Conservation (phyloP, 1,140 invertebrate species). For the Drosophila teissieri region DNA sequence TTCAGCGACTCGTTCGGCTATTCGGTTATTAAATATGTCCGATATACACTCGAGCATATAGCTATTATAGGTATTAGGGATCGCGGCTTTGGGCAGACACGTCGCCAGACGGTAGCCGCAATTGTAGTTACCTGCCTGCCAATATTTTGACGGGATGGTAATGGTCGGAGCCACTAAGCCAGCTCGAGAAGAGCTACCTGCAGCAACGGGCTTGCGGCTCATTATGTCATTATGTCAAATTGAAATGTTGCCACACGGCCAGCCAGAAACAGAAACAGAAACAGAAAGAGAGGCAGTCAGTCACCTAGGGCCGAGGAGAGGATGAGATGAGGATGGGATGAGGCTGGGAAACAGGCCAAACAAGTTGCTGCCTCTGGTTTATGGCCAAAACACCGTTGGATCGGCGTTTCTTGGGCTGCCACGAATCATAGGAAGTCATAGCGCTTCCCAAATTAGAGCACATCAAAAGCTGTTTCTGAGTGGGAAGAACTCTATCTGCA, state of each 20-base stretch:
- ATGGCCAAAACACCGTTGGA: slow-evolving; percentile 35
- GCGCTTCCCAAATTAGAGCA: slow-evolving; percentile 8
- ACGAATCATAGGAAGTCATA: slow-evolving; percentile 18
- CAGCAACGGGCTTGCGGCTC: slow-evolving; percentile 46
- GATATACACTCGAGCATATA: too few relatives aligned
- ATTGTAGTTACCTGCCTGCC: slow-evolving; percentile 58
- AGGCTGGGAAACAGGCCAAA: slow-evolving; percentile 48
- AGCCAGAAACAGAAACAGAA: slow-evolving; percentile 6
- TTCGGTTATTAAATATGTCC: slow-evolving; percentile 24
- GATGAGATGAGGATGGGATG: not conserved
- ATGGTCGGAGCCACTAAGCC: slow-evolving; percentile 30
- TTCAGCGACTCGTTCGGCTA: slow-evolving; percentile 45
- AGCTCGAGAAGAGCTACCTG: slow-evolving; percentile 24
- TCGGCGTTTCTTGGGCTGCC: not conserved
- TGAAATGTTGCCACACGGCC: slow-evolving; percentile 76
- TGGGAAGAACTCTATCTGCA: too few relatives aligned
- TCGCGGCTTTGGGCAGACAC: slow-evolving; percentile 5
- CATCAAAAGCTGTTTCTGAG: slow-evolving; percentile 9
- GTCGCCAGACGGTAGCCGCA: slow-evolving; percentile 71
- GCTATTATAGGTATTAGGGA: slow-evolving; percentile 6
- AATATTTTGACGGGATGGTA: slow-evolving; percentile 51
- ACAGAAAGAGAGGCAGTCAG: slow-evolving; percentile 5
- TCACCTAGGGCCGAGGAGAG: not conserved
- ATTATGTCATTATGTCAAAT: slow-evolving; percentile 84
- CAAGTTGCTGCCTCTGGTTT: slow-evolving; percentile 51